Base-by-base conservation (phyloP, 2,888 invertebrate species). In the Hydrotaea diabolus region DNA sequence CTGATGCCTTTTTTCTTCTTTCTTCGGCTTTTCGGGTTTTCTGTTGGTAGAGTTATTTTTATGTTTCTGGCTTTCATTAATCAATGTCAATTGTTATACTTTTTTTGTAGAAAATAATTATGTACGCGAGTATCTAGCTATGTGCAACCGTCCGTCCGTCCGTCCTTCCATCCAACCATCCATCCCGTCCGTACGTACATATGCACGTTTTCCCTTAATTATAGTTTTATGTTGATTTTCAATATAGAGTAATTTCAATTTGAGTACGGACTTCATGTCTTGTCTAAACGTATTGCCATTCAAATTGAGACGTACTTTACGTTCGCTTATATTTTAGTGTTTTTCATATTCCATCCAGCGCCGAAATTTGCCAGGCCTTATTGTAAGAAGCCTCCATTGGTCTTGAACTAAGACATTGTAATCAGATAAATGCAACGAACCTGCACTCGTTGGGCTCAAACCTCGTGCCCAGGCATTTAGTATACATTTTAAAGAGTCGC, bases 51-150 rank as follows among this genome's bases (percentile, higher is more conserved):
- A 36, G 73, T 17, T 66, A 66, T 81, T 66, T 83, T 79, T 66
- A 36, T 39, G 71, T 55, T 76, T 88, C 87, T 87, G 87, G 87
- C 88, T 88, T 90, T 90, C 90, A 90, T 90, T 90, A 90, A 90
- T 90, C 90, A 90, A 90, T 90, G 90, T 90, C 90, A 90, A 90
- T 90, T 90, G 55, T 46, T 74, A 69, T 53, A 39, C 53, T 49
- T 31, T 64, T n/a, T 46, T 66, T 11, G 39, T 57, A 66, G 43
- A 64, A 71, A 75, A 57, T 71, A 69, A 81, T 77, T 80, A 80
- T 81, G 57, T 53, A 36, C 69, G 31, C 62, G 31, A 31, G n/a
- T n/a, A n/a, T n/a, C n/a, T n/a, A n/a, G 62, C 36, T 2, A n/a
- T 49, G 49, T n/a, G 43, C 43, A n/a, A n/a, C 31, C 7, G 43